Percentiles rank a stretch among this genome's conserved stretches.
Evolutionary conservation across 2,113 vertebrate genomes (phyloP).

Genomic region (Rhegmatorhina hoffmannsi): DNA sequence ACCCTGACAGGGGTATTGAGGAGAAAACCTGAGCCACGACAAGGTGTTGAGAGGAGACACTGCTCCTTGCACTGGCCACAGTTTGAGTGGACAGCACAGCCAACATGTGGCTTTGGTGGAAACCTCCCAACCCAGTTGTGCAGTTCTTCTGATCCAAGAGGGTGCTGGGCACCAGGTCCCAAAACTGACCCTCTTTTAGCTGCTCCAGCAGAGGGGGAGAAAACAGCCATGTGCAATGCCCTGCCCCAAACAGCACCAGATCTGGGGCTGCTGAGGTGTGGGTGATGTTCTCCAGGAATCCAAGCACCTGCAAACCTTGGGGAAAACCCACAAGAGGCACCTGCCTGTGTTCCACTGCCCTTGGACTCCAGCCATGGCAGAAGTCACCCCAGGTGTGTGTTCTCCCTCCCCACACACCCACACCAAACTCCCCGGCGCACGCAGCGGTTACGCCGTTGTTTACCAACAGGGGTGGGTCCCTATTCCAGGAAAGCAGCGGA

Average conservation of each 20-base stretch:
- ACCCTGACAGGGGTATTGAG: accelerated
- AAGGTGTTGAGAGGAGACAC: not conserved
- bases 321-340: accelerated
- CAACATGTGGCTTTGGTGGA: accelerated
- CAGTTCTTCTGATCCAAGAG: not conserved
- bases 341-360: not conserved
- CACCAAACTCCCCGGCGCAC: not conserved
- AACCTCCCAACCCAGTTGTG: not conserved
- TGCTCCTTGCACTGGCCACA: accelerated
- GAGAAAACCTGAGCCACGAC: not conserved
- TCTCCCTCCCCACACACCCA: not conserved
- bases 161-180: not conserved
- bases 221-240: not conserved
- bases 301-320: not conserved
- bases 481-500: not conserved
- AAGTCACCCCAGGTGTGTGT: accelerated
- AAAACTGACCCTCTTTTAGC: not conserved
- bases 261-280: not conserved
- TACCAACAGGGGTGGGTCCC: not conserved
- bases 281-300: not conserved
- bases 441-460: not conserved
- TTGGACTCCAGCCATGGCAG: not conserved
- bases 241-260: not conserved
- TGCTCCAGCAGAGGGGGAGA: not conserved
- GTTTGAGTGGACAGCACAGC: not conserved